These are phyloP conservation scores for Enteromius mattozi DNA, from an alignment of 2,797 vertebrate species.

Conservation along the genomic window DNA sequence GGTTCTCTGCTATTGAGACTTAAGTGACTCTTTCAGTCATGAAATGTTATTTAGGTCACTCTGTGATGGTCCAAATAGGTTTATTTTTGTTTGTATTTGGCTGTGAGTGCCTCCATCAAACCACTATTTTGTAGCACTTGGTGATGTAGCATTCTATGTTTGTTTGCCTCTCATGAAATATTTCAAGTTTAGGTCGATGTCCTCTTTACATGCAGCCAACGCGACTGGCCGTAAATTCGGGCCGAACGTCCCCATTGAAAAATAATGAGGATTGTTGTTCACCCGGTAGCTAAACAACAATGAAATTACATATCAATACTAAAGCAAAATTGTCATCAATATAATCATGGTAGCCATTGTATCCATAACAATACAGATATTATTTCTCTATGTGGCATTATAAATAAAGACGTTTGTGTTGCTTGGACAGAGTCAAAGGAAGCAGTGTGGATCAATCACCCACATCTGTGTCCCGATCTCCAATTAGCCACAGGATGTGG, in stretches of 20 bases:
- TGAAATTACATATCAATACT: slow-evolving; percentile 68
- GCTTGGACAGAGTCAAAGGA: slow-evolving; percentile 52
- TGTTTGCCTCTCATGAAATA: slow-evolving; percentile 58
- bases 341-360: slow-evolving; percentile 54
- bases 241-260: slow-evolving; percentile 89
- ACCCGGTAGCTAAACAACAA: slow-evolving; percentile 59
- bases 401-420: slow-evolving; percentile 62
- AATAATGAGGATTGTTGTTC: slow-evolving; percentile 90
- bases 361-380: slow-evolving; percentile 67
- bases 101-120: slow-evolving; percentile 7
- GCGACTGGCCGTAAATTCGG: slow-evolving; percentile 55
- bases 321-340: slow-evolving; percentile 67
- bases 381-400: slow-evolving; percentile 66
- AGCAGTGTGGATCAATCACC: slow-evolving; percentile 83
- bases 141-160: slow-evolving; percentile 72
- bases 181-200: slow-evolving; percentile 72
- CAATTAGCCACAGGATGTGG: slow-evolving; percentile 95
- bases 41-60: slow-evolving; percentile 54
- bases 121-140: slow-evolving; percentile 71
- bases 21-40: not conserved
- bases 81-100: slow-evolving; percentile 26
- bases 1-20: not conserved
- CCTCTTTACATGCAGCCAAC: slow-evolving; percentile 61
- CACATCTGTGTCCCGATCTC: slow-evolving; percentile 89
- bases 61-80: slow-evolving; percentile 60